Evolutionary conservation across 2,113 vertebrate genomes (phyloP).

Genomic region (Benitochromis conjunctus): DNA sequence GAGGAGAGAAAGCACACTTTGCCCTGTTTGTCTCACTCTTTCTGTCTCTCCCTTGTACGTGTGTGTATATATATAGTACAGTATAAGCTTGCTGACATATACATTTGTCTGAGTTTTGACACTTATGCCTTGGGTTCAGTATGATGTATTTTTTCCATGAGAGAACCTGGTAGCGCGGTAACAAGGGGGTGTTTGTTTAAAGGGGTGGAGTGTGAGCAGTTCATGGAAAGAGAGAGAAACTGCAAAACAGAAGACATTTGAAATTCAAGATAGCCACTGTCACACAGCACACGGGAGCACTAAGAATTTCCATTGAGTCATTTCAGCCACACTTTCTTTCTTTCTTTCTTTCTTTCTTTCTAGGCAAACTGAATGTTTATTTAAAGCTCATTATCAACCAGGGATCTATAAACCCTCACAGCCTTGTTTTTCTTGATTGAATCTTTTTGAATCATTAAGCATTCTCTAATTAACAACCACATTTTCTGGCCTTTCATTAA

Average conservation of each 20-base stretch:
- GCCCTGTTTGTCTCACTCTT: neutral
- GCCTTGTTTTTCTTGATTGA: neutral
- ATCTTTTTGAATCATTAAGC: neutral
- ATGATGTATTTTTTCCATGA: conserved; percentile 52
- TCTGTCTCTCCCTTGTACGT: neutral
- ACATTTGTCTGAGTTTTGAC: neutral
- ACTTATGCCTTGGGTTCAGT: neutral
- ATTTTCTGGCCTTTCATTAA: neutral
- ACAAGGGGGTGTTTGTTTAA: conserved; percentile 51
- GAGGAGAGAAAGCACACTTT: neutral
- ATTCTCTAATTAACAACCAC: neutral
- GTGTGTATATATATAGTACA: neutral
- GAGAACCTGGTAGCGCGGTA: conserved; percentile 8
- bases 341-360: neutral
- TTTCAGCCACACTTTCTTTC: neutral
- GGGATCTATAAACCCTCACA: neutral
- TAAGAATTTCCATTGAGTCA: neutral
- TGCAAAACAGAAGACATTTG: neutral
- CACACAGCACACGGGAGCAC: neutral
- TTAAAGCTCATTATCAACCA: neutral
- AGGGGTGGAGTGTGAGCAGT: neutral
- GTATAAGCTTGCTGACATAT: neutral
- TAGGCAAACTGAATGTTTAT: neutral
- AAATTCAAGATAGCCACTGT: neutral
- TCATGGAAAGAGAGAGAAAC: conserved; percentile 8